Evolutionary conservation across 2,113 vertebrate species (phyloP).

Genomic region (Festucalex cinctus): DNA sequence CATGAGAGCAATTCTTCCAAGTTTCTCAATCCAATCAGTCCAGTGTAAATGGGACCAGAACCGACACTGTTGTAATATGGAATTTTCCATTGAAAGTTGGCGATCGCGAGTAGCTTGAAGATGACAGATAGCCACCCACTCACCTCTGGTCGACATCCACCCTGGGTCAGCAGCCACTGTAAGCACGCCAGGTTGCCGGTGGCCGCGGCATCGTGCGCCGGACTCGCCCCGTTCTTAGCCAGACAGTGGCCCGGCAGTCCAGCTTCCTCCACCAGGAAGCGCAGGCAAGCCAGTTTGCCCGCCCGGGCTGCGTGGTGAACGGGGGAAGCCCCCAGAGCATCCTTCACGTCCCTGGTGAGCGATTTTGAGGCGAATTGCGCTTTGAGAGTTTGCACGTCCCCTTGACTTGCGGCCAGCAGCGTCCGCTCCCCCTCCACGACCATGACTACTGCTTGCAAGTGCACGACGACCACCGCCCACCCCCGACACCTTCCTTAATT

Average conservation of each 20-base stretch:
- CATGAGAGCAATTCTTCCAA: background rate
- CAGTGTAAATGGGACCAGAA: background rate
- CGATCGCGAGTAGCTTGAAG: background rate
- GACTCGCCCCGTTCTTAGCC: constrained; percentile 87
- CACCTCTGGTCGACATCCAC: constrained; percentile 83
- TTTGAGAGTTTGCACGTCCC: constrained; percentile 80
- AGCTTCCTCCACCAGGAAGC: constrained; percentile 86
- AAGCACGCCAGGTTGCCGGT: constrained; percentile 89
- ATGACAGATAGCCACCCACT: constrained; percentile 38
- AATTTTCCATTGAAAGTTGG: background rate
- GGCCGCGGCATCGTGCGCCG: constrained; percentile 92
- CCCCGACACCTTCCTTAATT: background rate
- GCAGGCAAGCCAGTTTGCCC: constrained; percentile 81
- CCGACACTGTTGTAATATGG: background rate
- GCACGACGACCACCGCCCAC: constrained; percentile 6
- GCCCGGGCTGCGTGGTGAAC: constrained; percentile 88
- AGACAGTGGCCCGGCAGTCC: constrained; percentile 71
- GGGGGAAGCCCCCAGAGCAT: constrained; percentile 81
- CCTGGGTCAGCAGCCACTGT: constrained; percentile 88
- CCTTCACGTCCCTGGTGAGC: constrained; percentile 71
- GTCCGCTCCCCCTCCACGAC: constrained; percentile 73
- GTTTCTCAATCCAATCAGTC: background rate
- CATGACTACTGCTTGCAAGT: constrained; percentile 57
- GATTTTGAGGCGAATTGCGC: constrained; percentile 67
- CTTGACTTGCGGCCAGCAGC: constrained; percentile 82